Base-by-base conservation (phyloP, 2,113 vertebrate genomes). In the Geococcyx californianus region DNA sequence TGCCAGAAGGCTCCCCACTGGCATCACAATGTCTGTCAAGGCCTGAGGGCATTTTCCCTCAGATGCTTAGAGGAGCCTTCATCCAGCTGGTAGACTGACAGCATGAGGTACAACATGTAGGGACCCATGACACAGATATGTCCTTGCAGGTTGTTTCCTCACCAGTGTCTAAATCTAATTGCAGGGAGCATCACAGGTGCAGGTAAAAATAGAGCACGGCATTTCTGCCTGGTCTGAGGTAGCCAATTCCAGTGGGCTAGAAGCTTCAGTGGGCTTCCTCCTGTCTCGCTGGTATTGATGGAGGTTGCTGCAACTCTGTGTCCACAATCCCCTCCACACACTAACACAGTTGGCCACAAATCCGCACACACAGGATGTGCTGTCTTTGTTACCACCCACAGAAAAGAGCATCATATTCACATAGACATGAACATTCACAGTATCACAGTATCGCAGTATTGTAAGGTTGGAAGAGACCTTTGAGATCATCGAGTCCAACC, bases 361-460 rank as follows among this genome's bases (percentile, higher is more conserved):
- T 47, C 33, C 54, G 47, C 21, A 16, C n/a, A n/a, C 19, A 40
- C 28, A 63, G 47, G 45, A 44, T 2, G 0, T 1, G 1, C 11
- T 54, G 63, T 9, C 63, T 54, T 54, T 69, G 47, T 62, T 40
- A 77, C 36, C 36, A 68, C 13, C 13, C 45, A 78, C n/a, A 45
- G 56, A 45, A 78, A 54, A 28, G 4, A 44, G 33, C 47, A 52
- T 28, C 45, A 28, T 19, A 38, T 20, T 86, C 47, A 26, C 33
- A 29, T 5, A 54, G 45, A 33, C 38, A 24, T 13, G n/a, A 54
- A 55, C 38, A 40, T 33, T 28, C 45, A n/a, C n/a, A n/a, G n/a
- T n/a, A n/a, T n/a, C n/a, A n/a, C n/a, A n/a, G n/a, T n/a, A n/a
- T n/a, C n/a, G n/a, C n/a, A n/a, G n/a, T n/a, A n/a, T n/a, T n/a